Percentiles rank a stretch among this genome's conserved stretches.
Conservation (phyloP, 2,797 vertebrate genomes). For the Cheirogaleus major region DNA sequence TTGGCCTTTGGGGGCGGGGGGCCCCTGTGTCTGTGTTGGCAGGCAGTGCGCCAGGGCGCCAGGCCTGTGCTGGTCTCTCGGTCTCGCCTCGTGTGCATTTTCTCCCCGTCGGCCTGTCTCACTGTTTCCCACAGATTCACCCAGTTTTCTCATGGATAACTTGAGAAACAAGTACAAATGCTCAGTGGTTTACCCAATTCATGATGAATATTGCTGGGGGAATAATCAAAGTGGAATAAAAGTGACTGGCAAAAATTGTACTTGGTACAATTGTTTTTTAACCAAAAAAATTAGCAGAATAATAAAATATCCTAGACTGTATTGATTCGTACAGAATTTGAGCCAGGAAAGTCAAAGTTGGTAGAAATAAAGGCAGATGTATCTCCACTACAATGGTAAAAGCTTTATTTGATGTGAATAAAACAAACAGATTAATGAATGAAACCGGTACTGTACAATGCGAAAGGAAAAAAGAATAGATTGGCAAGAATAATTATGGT, state of each 20-base stretch:
- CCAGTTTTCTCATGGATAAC: background rate
- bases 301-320: background rate
- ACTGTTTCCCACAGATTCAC: background rate
- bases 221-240: background rate
- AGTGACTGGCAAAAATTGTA: background rate
- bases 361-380: background rate
- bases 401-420: background rate
- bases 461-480: background rate
- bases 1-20: background rate
- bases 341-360: background rate
- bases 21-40: background rate
- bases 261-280: background rate
- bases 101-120: background rate
- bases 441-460: background rate
- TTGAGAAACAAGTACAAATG: background rate
- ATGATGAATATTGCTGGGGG: background rate
- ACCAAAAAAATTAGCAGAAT: background rate
- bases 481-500: background rate
- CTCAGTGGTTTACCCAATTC: background rate
- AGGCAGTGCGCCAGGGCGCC: accelerated
- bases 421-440: background rate
- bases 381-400: background rate
- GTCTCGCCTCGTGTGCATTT: accelerated
- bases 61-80: accelerated
- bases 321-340: background rate